Evolutionary conservation across 1,140 invertebrate species (phyloP).

Genomic region (Rhopalosiphum maidis): DNA sequence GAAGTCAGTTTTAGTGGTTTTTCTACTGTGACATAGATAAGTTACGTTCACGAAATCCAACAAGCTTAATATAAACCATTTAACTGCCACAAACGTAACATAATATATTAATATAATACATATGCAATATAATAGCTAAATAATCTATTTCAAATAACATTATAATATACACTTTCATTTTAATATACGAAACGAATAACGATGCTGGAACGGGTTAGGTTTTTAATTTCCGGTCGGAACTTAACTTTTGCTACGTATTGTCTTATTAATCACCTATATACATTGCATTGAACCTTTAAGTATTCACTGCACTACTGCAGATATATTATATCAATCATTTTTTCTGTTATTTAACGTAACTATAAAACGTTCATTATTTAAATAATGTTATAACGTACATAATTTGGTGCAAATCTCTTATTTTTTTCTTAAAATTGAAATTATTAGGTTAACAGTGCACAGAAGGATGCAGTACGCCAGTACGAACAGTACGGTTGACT

Average conservation of each 20-base stretch:
- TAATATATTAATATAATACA: not conserved
- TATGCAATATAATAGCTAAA: not conserved
- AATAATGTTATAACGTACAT: too few species aligned
- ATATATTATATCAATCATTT: not conserved
- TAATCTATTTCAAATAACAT: not conserved
- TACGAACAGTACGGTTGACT: too few species aligned
- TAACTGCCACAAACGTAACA: too few species aligned
- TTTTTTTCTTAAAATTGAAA: not conserved
- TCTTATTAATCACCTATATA: not conserved
- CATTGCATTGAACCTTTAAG: not conserved
- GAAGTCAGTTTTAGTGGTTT: too few species aligned
- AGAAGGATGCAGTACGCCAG: not conserved
- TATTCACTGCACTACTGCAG: too few species aligned
- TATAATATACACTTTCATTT: not conserved
- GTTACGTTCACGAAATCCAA: not conserved
- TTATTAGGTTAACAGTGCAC: not conserved
- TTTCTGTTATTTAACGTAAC: not conserved
- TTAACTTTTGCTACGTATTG: not conserved
- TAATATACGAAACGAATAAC: not conserved
- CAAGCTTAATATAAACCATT: too few species aligned
- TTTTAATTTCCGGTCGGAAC: constrained; percentile 1
- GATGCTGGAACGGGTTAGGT: not conserved
- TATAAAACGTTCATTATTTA: not conserved
- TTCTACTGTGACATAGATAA: too few species aligned
- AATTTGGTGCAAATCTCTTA: not conserved